Evolutionary conservation across 2,113 vertebrate genomes (phyloP), one percentile per base, ranked within the genome.

Genomic region (Halcyon senegalensis): DNA sequence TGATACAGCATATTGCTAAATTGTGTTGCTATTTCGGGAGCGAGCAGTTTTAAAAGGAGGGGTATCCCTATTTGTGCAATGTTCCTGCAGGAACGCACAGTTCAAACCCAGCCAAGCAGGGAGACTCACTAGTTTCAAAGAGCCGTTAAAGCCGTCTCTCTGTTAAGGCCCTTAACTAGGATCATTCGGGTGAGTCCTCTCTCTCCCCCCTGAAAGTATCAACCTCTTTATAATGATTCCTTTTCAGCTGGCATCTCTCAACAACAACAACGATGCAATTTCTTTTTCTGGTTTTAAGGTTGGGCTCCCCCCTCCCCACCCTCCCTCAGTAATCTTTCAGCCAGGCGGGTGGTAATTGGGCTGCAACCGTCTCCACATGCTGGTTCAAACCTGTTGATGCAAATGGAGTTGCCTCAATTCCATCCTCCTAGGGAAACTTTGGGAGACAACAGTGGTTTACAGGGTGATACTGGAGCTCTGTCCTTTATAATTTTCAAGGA

Each of bases 1-100:
- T 64, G 93, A 96, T 98, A 97, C 97, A 93, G 98, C 98, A 98
- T 98, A 98, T 98, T 97, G 97, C 94, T 98, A 98, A 98, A 97
- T 97, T 88, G 95, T 76, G 92, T 87, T 98, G 95, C 97, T 98
- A 98, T 98, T 98, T 97, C 10, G 6, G 95, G 98, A 98, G 94
- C 27, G 30, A 96, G 31, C 64, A 62, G 95, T 96, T 97, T 96
- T 96, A 83, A 96, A 93, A 97, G 96, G 94, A 95, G 87, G 94
- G 95, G 96, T 97, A 96, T 97, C 92, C 97, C 95, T 98, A 78
- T 97, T 98, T 98, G 96, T 96, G 96, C 97, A 80, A 94, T 95
- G 97, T 97, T 98, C 72, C 97, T 97, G 97, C 95, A 96, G 95
- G 90, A 98, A 96, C 95, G 93, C 93, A 95, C 93, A 69, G 96